Evolutionary conservation across 2,888 invertebrate species (phyloP).

Genomic region (Creontiades dilutus): DNA sequence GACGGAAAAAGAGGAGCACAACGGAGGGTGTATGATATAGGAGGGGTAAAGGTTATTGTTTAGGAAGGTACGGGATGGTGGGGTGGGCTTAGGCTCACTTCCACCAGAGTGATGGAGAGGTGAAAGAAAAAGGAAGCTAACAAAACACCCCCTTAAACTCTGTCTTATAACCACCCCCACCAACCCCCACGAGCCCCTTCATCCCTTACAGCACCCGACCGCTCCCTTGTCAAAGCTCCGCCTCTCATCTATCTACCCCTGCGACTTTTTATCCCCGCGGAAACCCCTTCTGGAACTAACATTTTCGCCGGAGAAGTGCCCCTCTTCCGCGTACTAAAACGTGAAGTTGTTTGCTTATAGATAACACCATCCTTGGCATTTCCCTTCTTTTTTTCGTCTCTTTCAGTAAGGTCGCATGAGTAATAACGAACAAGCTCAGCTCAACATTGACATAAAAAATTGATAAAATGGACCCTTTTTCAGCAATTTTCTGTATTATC

Average conservation of each 20-base stretch:
- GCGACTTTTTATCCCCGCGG: constrained; percentile 53
- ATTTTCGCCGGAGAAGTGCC: not conserved
- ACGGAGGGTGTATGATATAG: constrained; percentile 33
- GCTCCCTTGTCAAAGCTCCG: constrained; percentile 12
- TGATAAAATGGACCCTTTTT: no score
- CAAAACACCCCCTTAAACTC: constrained; percentile 60
- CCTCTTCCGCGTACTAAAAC: not conserved
- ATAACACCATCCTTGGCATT: constrained; percentile 24
- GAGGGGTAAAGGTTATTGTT: constrained; percentile 55
- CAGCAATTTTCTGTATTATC: no score
- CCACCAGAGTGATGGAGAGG: constrained; percentile 54
- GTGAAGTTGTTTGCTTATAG: constrained; percentile 35
- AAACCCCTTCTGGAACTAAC: not conserved
- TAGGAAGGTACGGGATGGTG: not conserved
- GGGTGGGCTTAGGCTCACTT: constrained; percentile 5
- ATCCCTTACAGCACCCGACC: not conserved
- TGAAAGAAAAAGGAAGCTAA: constrained; percentile 56
- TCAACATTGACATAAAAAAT: no score
- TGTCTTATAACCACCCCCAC: constrained; percentile 34
- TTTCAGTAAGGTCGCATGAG: not conserved
- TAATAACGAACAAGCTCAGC: not conserved
- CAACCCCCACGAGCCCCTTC: no score
- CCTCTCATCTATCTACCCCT: constrained; percentile 44
- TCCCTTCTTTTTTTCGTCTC: not conserved
- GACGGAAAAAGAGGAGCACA: constrained; percentile 8